These are phyloP conservation scores for Drosophila yooni DNA, from an alignment of 2,888 invertebrate species.

Conservation along the genomic window DNA sequence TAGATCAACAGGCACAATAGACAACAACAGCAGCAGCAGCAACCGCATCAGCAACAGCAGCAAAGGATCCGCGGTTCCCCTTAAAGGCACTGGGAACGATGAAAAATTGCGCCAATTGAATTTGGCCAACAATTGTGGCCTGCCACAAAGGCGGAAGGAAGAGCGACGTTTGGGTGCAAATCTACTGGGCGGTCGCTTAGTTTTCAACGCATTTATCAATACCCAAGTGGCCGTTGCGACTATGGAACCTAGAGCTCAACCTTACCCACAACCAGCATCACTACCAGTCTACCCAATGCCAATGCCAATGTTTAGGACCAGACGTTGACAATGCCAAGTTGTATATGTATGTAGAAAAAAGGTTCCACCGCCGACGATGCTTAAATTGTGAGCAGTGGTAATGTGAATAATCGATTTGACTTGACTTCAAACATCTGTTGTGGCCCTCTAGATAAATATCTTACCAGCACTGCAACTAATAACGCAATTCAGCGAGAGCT, in stretches of 20 bases:
- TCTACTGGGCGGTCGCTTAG: slow-evolving; percentile 82
- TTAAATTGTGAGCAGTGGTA: slow-evolving; percentile 31
- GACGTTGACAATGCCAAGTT: slow-evolving; percentile 62
- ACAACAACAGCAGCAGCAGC: slow-evolving; percentile 46
- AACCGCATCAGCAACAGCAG: slow-evolving; percentile 24
- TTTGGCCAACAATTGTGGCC: slow-evolving; percentile 77
- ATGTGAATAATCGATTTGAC: slow-evolving; percentile 55
- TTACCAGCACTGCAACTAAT: background rate
- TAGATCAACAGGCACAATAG: slow-evolving; percentile 67
- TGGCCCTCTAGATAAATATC: slow-evolving; percentile 7
- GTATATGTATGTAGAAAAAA: slow-evolving; percentile 26
- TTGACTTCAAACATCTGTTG: slow-evolving; percentile 43
- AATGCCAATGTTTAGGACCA: slow-evolving; percentile 50
- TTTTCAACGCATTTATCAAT: slow-evolving; percentile 82
- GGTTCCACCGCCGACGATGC: slow-evolving; percentile 41
- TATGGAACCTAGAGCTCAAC: slow-evolving; percentile 35
- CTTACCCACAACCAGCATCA: slow-evolving; percentile 18
- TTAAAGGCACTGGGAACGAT: slow-evolving; percentile 66
- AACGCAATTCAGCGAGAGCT: background rate
- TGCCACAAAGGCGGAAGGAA: slow-evolving; percentile 44
- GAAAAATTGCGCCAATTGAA: slow-evolving; percentile 84
- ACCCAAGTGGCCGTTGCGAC: slow-evolving; percentile 68
- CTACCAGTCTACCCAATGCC: slow-evolving; percentile 44
- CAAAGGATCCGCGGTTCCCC: slow-evolving; percentile 72
- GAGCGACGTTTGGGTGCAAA: slow-evolving; percentile 62